phyloP scores from a whole-genome alignment of 1,140 invertebrate species.

The Zaprionus africanus region DNA sequence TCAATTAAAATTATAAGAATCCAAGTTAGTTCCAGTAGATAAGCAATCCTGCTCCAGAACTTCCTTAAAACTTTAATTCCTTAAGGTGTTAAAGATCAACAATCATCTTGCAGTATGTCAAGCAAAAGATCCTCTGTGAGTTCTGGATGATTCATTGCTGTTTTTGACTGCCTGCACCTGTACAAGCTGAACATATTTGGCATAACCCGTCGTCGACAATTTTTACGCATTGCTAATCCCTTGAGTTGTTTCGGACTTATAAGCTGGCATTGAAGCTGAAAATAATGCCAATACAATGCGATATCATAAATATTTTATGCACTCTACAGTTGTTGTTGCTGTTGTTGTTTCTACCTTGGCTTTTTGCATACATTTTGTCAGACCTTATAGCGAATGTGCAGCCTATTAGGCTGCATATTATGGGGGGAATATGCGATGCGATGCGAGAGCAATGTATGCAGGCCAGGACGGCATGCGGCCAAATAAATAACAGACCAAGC shows the following conservation, averaged over 20 bases:
- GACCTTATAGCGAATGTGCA: conserved; percentile 61
- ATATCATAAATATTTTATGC: conserved; percentile 81
- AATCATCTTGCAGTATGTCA: background rate
- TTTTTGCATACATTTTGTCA: conserved; percentile 82
- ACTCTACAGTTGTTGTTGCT: conserved; percentile 44
- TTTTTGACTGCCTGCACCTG: conserved; percentile 21
- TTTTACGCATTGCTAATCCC: conserved; percentile 47
- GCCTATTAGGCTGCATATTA: conserved; percentile 81
- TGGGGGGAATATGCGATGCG: conserved; percentile 12
- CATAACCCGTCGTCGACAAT: conserved; percentile 13
- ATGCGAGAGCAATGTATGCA: conserved; percentile 25
- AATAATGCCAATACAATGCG: conserved; percentile 78
- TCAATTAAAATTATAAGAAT: too few species aligned
- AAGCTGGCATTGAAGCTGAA: conserved; percentile 73
- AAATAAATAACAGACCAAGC: conserved; percentile 74
- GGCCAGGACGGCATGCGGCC: conserved; percentile 50
- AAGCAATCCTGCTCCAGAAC: too few species aligned
- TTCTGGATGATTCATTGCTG: background rate
- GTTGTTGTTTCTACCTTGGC: conserved; percentile 48
- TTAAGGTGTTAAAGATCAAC: too few species aligned
- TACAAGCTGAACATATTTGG: background rate
- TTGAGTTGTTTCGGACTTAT: conserved; percentile 38
- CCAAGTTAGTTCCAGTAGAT: too few species aligned
- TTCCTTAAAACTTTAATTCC: too few species aligned
- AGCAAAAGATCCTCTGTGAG: background rate